A percentile compares a stretch with the other conserved stretches of the same genome.
phyloP scores from a whole-genome alignment of 2,797 vertebrate genomes.

The Clarias laeviceps region DNA sequence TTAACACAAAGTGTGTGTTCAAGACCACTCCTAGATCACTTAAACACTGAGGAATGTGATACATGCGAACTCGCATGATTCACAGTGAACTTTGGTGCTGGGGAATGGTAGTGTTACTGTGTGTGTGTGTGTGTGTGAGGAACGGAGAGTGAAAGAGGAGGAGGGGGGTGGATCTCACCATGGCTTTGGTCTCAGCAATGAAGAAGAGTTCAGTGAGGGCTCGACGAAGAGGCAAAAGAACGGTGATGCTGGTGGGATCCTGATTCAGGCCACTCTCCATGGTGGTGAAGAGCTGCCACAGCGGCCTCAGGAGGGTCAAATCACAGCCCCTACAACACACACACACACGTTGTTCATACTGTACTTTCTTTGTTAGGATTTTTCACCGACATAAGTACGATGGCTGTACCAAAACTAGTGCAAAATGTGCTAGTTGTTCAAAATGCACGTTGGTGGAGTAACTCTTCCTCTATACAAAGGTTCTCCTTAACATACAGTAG shows the following conservation, averaged over 20 bases:
- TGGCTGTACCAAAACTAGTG: too few species aligned
- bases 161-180: conserved; percentile 73
- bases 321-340: conserved; percentile 84
- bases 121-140: conserved; percentile 12
- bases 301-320: conserved; percentile 87
- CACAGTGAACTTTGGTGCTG: neutral
- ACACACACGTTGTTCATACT: neutral
- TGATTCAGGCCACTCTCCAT: conserved; percentile 87
- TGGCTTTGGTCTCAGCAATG: conserved; percentile 87
- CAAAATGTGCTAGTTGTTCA: too few species aligned
- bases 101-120: neutral
- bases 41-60: conserved; percentile 5
- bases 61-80: neutral
- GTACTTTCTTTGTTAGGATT: neutral
- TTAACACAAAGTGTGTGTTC: neutral
- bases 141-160: neutral
- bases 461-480: too few species aligned
- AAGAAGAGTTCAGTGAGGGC: conserved; percentile 97
- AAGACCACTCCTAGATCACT: neutral
- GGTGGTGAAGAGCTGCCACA: conserved; percentile 91
- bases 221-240: conserved; percentile 91
- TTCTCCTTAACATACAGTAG: too few species aligned
- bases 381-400: neutral
- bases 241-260: conserved; percentile 82
- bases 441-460: too few species aligned